phyloP scores from a whole-genome alignment of 2,113 vertebrate species.

The Laticauda laticaudata region DNA sequence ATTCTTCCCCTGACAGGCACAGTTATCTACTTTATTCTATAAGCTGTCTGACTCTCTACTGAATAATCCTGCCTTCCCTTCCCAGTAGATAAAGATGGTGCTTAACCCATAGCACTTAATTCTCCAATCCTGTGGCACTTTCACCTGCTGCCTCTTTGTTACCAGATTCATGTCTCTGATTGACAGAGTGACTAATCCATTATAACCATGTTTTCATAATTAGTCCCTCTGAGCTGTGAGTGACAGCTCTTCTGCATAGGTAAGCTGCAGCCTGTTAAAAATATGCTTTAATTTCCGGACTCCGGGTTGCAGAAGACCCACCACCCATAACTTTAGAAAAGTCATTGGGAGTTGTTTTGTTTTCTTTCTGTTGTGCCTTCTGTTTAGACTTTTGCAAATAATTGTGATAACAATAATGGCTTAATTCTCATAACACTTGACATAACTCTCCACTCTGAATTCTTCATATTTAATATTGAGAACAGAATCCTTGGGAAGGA shows the following conservation, averaged over 20 bases:
- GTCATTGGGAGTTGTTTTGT: constrained; percentile 2
- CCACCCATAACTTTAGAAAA: constrained; percentile 53
- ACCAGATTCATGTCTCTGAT: constrained; percentile 67
- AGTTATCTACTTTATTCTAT: constrained; percentile 34
- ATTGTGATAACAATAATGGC: background rate
- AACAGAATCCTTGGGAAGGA: background rate
- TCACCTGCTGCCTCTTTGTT: constrained; percentile 63
- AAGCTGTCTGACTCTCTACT: constrained; percentile 22
- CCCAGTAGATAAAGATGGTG: constrained; percentile 39
- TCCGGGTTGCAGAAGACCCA: constrained; percentile 63
- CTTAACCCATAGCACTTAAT: constrained; percentile 46
- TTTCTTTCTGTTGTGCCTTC: constrained; percentile 26
- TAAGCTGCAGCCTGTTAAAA: constrained; percentile 65
- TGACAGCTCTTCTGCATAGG: constrained; percentile 64
- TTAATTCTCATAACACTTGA: background rate
- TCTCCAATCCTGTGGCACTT: constrained; percentile 69
- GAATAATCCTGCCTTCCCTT: constrained; percentile 24
- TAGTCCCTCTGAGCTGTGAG: constrained; percentile 70
- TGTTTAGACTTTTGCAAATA: background rate
- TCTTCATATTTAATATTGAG: background rate
- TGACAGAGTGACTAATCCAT: constrained; percentile 79
- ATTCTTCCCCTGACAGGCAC: constrained; percentile 14
- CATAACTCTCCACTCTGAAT: background rate
- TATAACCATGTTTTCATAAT: constrained; percentile 77
- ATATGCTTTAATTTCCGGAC: constrained; percentile 65